phyloP scores from a whole-genome alignment of 2,113 vertebrate genomes.

The Ovis canadensis region DNA sequence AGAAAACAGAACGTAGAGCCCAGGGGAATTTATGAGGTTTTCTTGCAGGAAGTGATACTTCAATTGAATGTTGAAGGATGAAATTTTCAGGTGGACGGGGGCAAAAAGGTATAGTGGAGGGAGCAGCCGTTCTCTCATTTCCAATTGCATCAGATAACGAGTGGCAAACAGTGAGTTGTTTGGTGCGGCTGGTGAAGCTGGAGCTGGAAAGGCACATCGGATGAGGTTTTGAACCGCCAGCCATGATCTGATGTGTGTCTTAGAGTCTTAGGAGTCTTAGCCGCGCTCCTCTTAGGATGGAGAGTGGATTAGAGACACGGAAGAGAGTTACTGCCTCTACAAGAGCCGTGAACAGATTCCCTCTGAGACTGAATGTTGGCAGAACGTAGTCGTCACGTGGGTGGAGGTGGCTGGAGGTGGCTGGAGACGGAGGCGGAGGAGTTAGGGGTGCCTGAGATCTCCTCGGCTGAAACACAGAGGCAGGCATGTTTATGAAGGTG shows the following conservation, averaged over 20 bases:
- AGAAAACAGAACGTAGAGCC: not conserved
- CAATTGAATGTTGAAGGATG: not conserved
- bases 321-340: not conserved
- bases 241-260: not conserved
- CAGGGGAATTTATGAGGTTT: not conserved
- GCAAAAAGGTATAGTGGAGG: not conserved
- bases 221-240: not conserved
- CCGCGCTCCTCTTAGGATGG: not conserved
- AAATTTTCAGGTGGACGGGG: not conserved
- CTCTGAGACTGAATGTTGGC: not conserved
- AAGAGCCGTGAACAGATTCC: not conserved
- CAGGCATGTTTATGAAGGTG: not conserved
- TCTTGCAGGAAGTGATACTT: not conserved
- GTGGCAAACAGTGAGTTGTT: not conserved
- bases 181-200: not conserved
- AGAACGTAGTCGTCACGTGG: not conserved
- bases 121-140: not conserved
- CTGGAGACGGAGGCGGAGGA: not conserved
- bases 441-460: not conserved
- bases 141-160: not conserved
- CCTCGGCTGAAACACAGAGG: not conserved
- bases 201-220: not conserved
- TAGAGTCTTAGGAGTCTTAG: not conserved
- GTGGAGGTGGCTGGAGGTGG: not conserved
- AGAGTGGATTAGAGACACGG: not conserved